Base-by-base conservation (phyloP, 2,797 vertebrate genomes). In the Peromyscus nudipes region DNA sequence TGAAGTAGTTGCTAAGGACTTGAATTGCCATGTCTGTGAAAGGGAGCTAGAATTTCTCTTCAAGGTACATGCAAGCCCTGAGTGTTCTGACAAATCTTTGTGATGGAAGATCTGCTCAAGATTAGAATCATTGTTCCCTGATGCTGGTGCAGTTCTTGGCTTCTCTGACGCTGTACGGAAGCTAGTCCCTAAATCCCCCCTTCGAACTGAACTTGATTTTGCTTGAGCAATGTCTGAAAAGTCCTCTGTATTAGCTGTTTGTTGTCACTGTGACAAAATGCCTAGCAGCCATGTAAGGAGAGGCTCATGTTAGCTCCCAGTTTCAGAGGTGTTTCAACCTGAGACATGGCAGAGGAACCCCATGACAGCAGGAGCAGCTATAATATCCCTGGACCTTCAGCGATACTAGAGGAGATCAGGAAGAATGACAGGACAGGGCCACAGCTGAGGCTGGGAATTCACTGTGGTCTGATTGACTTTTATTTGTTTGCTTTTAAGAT, bases 51-150 rank as follows among this genome's bases (percentile, higher is more conserved):
- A 27, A 9, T 21, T 60, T 69, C 13, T 76, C 43, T 73, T 52
- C 27, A 4, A 37, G 34, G 16, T 23, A 6, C 8, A 12, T 0
- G 0, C 40, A 29, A 17, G 34, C 52, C 27, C 1, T 0, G 7
- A 7, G 40, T 16, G 10, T 1, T 10, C 12, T 16, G 8, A 3
- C 12, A 6, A 13, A 23, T 21, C 55, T 55, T 9, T 6, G 16
- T 1, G 0, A 37, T 64, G 17, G 1, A 75, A 27, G 2, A 4
- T 11, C 0, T 1, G 0, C 0, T 6, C 4, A 34, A 46, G 79
- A 60, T 40, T 0, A 62, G 76, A 83, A 27, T 82, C 13, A 2
- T 27, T 69, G 11, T 64, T 57, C 34, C n/a, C 11, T 1, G 2
- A 11, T 21, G 16, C 13, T 31, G 4, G 0, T 25, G 31, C 10